phyloP scores from a whole-genome alignment of 2,113 vertebrate species.

The Poeciliopsis prolifica region DNA sequence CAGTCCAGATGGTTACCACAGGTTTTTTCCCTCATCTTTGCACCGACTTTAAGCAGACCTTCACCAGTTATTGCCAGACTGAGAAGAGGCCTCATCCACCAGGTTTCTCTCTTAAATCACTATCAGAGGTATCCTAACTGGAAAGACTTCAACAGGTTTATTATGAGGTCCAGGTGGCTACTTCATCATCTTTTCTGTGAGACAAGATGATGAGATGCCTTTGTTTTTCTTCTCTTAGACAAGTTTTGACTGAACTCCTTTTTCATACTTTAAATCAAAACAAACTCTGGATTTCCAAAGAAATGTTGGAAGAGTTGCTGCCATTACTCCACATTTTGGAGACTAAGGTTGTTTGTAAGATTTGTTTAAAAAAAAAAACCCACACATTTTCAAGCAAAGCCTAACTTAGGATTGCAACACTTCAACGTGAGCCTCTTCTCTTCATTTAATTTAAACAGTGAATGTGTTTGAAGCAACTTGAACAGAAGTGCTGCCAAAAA shows the following conservation, averaged over 20 bases:
- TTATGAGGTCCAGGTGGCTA: neutral
- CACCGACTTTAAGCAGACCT: neutral
- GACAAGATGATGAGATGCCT: neutral
- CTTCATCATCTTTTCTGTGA: neutral
- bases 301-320: neutral
- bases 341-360: neutral
- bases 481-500: conserved; percentile 43
- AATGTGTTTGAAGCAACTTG: neutral
- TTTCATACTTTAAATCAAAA: neutral
- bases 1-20: neutral
- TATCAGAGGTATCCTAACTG: neutral
- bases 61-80: neutral
- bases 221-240: neutral
- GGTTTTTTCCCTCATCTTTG: neutral
- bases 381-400: neutral
- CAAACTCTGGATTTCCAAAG: too few species aligned
- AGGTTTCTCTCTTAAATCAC: neutral
- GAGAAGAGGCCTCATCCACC: neutral
- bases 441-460: conserved; percentile 5
- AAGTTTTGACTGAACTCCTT: neutral
- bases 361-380: neutral
- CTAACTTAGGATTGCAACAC: too few species aligned
- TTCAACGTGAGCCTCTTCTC: neutral
- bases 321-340: neutral
- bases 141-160: neutral